A percentile compares a stretch with the other conserved stretches of the same genome.
Conservation (phyloP, 2,888 invertebrate genomes). For the Eupeodes luniger region DNA sequence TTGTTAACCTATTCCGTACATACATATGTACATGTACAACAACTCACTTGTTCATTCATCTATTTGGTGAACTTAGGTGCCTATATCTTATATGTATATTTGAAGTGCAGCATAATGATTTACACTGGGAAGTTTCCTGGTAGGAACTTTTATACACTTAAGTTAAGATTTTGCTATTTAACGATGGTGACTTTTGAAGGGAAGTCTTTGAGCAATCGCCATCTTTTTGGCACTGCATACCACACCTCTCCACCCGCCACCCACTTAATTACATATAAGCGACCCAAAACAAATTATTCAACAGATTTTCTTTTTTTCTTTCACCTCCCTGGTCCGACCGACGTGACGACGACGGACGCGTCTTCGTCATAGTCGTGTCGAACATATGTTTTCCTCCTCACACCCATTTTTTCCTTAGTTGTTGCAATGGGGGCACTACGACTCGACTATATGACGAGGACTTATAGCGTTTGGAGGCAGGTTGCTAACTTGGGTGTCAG, state of each 20-base stretch:
- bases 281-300: constrained; percentile 75
- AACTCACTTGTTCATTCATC: constrained; percentile 71
- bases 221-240: constrained; percentile 36
- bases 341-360: constrained; percentile 15
- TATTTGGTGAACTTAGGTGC: constrained; percentile 34
- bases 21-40: constrained; percentile 25
- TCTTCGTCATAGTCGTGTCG: constrained; percentile 60
- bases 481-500: constrained; percentile 74
- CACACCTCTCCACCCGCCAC: constrained; percentile 38
- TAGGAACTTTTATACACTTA: constrained; percentile 41
- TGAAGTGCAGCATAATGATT: constrained; percentile 5
- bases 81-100: not conserved
- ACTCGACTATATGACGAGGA: constrained; percentile 24
- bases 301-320: constrained; percentile 62
- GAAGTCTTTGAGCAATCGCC: constrained; percentile 22
- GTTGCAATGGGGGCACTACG: not conserved
- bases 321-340: constrained; percentile 14
- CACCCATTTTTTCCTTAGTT: constrained; percentile 25
- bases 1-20: constrained; percentile 44
- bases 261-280: constrained; percentile 71
- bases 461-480: constrained; percentile 65
- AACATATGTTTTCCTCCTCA: constrained; percentile 63
- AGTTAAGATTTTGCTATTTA: constrained; percentile 64
- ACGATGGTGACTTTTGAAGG: constrained; percentile 50
- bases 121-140: constrained; percentile 61